A percentile compares a stretch with the other conserved stretches of the same genome.
phyloP scores from a whole-genome alignment of 2,888 invertebrate species.

The Calameuta pallipes region DNA sequence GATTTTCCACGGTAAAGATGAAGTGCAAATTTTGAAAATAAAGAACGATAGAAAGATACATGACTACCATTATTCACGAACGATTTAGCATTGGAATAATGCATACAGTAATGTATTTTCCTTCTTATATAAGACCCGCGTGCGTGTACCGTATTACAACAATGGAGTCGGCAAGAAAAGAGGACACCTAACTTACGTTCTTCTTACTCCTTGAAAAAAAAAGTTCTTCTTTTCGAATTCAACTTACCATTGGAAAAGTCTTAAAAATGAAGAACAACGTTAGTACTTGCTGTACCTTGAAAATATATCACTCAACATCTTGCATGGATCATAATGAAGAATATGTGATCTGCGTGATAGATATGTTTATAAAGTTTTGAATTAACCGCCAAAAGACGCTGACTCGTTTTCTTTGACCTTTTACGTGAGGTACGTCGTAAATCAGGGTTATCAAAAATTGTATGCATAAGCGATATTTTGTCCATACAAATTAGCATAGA shows the following conservation, averaged over 20 bases:
- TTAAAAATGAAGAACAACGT: background rate
- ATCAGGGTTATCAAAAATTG: background rate
- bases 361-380: background rate
- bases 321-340: background rate
- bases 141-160: background rate
- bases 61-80: constrained; percentile 50
- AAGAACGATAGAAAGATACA: constrained; percentile 36
- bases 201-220: background rate
- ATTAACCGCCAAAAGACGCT: background rate
- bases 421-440: background rate
- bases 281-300: background rate
- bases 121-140: constrained; percentile 1
- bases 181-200: background rate
- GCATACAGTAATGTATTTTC: constrained; percentile 41
- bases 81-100: constrained; percentile 52
- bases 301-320: background rate
- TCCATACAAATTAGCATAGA: constrained; percentile 34
- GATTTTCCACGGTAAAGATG: background rate
- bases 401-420: background rate
- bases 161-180: background rate
- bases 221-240: background rate
- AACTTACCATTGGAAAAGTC: background rate
- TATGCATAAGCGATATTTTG: constrained; percentile 24
- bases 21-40: background rate
- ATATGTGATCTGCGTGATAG: background rate